These are phyloP conservation scores for Julus scandinavius DNA, from an alignment of 2,888 invertebrate genomes.

Conservation along the genomic window DNA sequence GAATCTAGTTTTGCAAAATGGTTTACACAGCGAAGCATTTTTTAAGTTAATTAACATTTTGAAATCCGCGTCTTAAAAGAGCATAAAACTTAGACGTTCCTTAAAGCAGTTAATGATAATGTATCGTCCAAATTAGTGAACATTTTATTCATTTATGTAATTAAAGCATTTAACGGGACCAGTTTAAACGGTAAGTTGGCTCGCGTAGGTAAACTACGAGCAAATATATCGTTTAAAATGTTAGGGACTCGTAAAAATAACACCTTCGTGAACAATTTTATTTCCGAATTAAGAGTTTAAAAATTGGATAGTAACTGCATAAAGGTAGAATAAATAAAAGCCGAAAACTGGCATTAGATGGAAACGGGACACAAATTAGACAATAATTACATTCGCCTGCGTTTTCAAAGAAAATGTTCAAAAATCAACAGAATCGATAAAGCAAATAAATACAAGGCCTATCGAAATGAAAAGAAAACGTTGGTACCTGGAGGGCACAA, in stretches of 20 bases:
- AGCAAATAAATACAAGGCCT: neutral
- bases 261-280: neutral
- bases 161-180: constrained; percentile 2
- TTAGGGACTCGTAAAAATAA: neutral
- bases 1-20: neutral
- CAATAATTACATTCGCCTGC: neutral
- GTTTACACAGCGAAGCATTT: neutral
- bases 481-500: neutral
- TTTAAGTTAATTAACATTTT: constrained; percentile 43
- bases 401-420: neutral
- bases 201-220: too few species aligned
- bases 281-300: neutral
- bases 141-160: constrained; percentile 2
- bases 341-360: neutral
- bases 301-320: neutral
- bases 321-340: neutral
- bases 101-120: constrained; percentile 23
- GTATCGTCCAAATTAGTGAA: neutral
- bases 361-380: neutral
- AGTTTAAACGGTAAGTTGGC: neutral
- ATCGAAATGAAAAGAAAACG: constrained; percentile 33
- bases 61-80: neutral
- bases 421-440: neutral
- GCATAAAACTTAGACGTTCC: constrained; percentile 21
- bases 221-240: neutral